These are phyloP conservation scores for Euclidia mi DNA, from an alignment of 2,888 invertebrate species.

Conservation along the genomic window DNA sequence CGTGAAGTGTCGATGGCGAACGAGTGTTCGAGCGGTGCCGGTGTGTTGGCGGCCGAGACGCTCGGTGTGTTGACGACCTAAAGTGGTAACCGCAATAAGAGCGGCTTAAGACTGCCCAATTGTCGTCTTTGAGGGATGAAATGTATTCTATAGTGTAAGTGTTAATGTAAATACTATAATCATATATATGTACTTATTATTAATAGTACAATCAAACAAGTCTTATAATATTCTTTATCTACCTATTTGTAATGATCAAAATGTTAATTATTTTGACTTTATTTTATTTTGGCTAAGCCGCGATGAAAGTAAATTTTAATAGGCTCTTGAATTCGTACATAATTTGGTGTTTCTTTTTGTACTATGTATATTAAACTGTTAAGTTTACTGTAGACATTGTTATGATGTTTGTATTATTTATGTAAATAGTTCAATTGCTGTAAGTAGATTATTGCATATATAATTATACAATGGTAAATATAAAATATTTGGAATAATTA, in stretches of 20 bases:
- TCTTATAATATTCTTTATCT: constrained; percentile 40
- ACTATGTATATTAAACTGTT: constrained; percentile 84
- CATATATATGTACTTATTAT: constrained; percentile 49
- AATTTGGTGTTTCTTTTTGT: constrained; percentile 27
- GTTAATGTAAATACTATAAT: constrained; percentile 69
- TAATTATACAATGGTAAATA: constrained; percentile 64
- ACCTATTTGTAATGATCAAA: constrained; percentile 55
- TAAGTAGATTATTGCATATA: constrained; percentile 80
- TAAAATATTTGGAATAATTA: constrained; percentile 69
- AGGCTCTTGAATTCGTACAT: constrained; percentile 34
- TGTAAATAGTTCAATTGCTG: constrained; percentile 79
- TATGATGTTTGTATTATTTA: constrained; percentile 87
- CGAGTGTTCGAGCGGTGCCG: constrained; percentile 7
- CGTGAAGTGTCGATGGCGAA: no score
- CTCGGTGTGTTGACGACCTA: constrained; percentile 32
- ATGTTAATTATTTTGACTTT: constrained; percentile 47
- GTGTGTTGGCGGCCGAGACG: constrained; percentile 23
- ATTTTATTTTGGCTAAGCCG: constrained; percentile 52
- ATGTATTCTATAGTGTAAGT: constrained; percentile 61
- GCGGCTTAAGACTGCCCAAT: constrained; percentile 67
- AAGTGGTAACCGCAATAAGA: constrained; percentile 35
- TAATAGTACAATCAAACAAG: constrained; percentile 44
- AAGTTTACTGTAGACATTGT: constrained; percentile 86
- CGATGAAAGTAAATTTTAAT: constrained; percentile 36
- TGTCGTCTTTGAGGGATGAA: constrained; percentile 48